Evolutionary conservation across 2,113 vertebrate species (phyloP).

Genomic region (Anoplopoma fimbria): DNA sequence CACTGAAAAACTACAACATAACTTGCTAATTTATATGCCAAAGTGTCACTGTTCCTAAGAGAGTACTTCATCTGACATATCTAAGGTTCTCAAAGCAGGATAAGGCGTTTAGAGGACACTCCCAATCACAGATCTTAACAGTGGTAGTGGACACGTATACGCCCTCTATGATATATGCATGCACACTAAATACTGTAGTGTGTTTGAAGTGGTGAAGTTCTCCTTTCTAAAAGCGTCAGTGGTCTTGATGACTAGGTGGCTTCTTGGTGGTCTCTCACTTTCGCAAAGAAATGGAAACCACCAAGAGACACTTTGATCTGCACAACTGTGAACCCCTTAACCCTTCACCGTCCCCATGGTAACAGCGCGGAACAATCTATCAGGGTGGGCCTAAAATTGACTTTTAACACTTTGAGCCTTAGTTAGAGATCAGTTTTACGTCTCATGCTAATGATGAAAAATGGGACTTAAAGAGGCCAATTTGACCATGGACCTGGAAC

Average conservation of each 20-base stretch:
- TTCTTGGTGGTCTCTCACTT: conserved; percentile 28
- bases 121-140: neutral
- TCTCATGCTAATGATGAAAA: conserved; percentile 80
- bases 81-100: neutral
- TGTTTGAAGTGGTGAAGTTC: neutral
- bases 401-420: conserved; percentile 69
- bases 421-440: conserved; percentile 76
- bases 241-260: neutral
- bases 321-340: conserved; percentile 54
- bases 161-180: neutral
- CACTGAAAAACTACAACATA: too few species aligned
- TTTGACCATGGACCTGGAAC: conserved; percentile 51
- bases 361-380: conserved; percentile 51
- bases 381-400: conserved; percentile 52
- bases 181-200: neutral
- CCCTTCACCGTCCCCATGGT: conserved; percentile 58
- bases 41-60: neutral
- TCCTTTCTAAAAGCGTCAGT: neutral
- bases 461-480: conserved; percentile 71
- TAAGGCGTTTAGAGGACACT: neutral
- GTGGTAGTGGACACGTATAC: too few species aligned
- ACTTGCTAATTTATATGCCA: neutral
- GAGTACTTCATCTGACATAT: neutral
- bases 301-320: conserved; percentile 14
- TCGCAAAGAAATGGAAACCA: conserved; percentile 39